Evolutionary conservation across 2,888 invertebrate species (phyloP).

Genomic region (Ganaspis brasiliensis): DNA sequence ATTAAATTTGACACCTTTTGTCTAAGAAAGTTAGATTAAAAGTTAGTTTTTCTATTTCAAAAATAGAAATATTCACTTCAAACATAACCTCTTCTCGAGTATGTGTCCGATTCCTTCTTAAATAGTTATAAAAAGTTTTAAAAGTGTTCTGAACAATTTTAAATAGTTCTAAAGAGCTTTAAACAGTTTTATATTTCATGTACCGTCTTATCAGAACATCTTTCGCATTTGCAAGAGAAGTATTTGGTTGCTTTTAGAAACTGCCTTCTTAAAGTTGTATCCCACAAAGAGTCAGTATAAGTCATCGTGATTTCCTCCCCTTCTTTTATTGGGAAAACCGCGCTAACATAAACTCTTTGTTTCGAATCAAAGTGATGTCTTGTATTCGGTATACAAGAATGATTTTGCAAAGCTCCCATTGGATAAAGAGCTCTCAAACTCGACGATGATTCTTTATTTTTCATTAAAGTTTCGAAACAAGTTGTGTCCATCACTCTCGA

Average conservation of each 20-base stretch:
- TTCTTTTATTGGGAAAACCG: constrained; percentile 83
- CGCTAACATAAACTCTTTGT: constrained; percentile 84
- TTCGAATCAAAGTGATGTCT: constrained; percentile 84
- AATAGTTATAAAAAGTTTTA: too few relatives aligned
- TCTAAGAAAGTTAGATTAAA: too few relatives aligned
- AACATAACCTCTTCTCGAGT: too few relatives aligned
- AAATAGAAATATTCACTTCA: too few relatives aligned
- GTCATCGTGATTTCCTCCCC: constrained; percentile 86
- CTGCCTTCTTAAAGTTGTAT: constrained; percentile 84
- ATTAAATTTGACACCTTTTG: too few relatives aligned
- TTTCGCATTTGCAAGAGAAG: constrained; percentile 85
- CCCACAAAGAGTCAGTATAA: constrained; percentile 87
- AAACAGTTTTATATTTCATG: too few relatives aligned
- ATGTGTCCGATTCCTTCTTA: too few relatives aligned
- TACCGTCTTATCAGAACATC: constrained; percentile 85
- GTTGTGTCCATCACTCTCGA: constrained; percentile 86
- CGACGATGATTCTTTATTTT: constrained; percentile 76
- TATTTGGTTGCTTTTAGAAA: constrained; percentile 86
- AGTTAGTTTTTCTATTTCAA: too few relatives aligned
- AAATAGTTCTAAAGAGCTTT: too few relatives aligned
- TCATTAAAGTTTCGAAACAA: constrained; percentile 84
- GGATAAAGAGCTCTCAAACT: constrained; percentile 86
- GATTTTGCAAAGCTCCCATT: constrained; percentile 86
- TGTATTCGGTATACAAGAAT: constrained; percentile 86
- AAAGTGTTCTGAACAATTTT: too few relatives aligned